Conservation (phyloP, 1,140 invertebrate genomes). For the Melanaphis sacchari region DNA sequence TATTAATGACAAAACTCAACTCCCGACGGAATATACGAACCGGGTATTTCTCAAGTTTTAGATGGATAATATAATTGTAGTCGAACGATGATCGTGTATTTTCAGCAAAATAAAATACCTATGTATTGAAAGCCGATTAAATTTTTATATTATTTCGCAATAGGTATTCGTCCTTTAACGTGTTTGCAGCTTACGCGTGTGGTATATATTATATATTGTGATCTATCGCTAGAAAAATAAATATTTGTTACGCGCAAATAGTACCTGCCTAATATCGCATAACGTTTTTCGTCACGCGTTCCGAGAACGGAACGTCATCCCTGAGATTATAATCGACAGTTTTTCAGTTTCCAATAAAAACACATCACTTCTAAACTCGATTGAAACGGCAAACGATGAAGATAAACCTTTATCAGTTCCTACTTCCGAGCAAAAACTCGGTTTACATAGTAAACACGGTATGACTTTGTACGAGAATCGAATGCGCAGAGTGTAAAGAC, state of each 20-base stretch:
- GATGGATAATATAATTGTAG: background rate
- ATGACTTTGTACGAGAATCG: no score
- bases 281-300: background rate
- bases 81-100: background rate
- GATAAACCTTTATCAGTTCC: background rate
- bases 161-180: background rate
- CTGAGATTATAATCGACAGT: background rate
- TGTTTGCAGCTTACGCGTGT: background rate
- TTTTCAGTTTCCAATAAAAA: constrained; percentile 8
- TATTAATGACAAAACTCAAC: constrained; percentile 29
- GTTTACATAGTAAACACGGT: no score
- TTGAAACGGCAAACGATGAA: background rate
- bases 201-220: background rate
- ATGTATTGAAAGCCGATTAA: background rate
- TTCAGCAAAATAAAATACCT: background rate
- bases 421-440: background rate
- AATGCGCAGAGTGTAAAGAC: background rate
- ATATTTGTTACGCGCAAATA: background rate
- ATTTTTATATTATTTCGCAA: background rate
- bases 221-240: background rate
- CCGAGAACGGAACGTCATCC: background rate
- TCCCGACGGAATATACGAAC: background rate
- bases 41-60: background rate
- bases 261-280: background rate
- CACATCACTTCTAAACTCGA: background rate